These are phyloP conservation scores for Bubo blakistoni DNA, from an alignment of 2,113 vertebrate species.

Conservation along the genomic window DNA sequence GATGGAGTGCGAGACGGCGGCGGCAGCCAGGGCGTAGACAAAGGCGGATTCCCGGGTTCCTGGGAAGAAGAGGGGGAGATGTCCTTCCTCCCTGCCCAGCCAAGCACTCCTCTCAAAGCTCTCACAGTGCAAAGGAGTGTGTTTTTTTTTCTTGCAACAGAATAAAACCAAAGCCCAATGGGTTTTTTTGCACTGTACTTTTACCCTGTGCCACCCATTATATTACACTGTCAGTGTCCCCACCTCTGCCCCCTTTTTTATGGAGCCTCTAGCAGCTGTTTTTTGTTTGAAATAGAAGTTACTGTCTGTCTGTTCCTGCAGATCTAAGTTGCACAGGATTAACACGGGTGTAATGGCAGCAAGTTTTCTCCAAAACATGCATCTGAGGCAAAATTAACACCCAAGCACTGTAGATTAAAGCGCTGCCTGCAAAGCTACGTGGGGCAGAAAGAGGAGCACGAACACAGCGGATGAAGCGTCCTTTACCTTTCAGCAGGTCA, in stretches of 20 bases:
- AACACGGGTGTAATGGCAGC: not conserved
- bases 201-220: not conserved
- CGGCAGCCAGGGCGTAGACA: slow-evolving; percentile 72
- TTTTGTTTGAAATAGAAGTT: not conserved
- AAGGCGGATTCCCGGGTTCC: slow-evolving; percentile 78
- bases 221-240: rapidly evolving
- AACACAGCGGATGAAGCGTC: rapidly evolving
- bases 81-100: not conserved
- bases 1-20: slow-evolving; percentile 64
- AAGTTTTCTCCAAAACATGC: not conserved
- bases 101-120: rapidly evolving
- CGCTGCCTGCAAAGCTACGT: rapidly evolving
- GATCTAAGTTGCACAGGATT: not conserved
- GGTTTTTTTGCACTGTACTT: not conserved
- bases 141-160: no score
- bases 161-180: not conserved
- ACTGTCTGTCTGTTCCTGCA: not conserved
- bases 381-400: not conserved
- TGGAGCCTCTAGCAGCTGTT: not conserved
- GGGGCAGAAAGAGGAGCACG: not conserved
- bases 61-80: not conserved
- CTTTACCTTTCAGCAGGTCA: slow-evolving; percentile 74
- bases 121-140: not conserved
- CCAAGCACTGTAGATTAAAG: not conserved
- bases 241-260: not conserved